phyloP scores from a whole-genome alignment of 2,888 invertebrate genomes.

The Lasioglossum marginatum region DNA sequence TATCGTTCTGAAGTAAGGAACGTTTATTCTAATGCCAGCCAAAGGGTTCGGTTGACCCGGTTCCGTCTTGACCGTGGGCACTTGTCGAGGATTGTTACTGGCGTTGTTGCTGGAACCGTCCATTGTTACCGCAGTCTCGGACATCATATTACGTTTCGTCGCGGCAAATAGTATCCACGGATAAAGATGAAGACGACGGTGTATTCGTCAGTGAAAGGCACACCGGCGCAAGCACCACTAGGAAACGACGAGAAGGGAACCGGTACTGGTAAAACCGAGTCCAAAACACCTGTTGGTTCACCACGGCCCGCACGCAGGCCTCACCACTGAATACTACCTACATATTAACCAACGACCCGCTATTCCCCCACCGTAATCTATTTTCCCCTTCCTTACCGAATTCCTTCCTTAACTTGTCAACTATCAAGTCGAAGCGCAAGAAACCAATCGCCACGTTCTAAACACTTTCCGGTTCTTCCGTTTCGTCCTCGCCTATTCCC shows the following conservation, averaged over 20 bases:
- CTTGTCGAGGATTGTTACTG: conserved; percentile 82
- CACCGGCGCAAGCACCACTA: conserved; percentile 45
- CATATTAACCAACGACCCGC: conserved; percentile 68
- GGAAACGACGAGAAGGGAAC: conserved; percentile 52
- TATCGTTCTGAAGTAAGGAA: conserved; percentile 92
- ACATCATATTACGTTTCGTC: conserved; percentile 87
- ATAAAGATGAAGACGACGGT: background rate
- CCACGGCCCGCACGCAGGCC: conserved; percentile 76
- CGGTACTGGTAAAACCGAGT: conserved; percentile 54
- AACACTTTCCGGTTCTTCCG: conserved; percentile 24
- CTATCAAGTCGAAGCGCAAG: conserved; percentile 34
- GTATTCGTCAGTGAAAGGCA: conserved; percentile 45
- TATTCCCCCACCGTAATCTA: conserved; percentile 67
- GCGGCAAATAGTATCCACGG: conserved; percentile 20
- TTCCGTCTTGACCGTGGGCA: conserved; percentile 84
- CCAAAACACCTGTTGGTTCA: conserved; percentile 77
- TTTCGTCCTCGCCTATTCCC: background rate
- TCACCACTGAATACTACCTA: conserved; percentile 74
- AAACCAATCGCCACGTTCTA: conserved; percentile 30
- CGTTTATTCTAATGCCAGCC: conserved; percentile 91
- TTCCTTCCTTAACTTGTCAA: conserved; percentile 55
- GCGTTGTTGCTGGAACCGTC: conserved; percentile 87
- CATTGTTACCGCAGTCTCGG: conserved; percentile 93
- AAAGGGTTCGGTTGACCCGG: conserved; percentile 86
- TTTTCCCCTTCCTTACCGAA: conserved; percentile 49